Evolutionary conservation across 2,797 vertebrate species (phyloP), one percentile per base, ranked within the genome.

Genomic region (Paramormyrops hopkinsi): DNA sequence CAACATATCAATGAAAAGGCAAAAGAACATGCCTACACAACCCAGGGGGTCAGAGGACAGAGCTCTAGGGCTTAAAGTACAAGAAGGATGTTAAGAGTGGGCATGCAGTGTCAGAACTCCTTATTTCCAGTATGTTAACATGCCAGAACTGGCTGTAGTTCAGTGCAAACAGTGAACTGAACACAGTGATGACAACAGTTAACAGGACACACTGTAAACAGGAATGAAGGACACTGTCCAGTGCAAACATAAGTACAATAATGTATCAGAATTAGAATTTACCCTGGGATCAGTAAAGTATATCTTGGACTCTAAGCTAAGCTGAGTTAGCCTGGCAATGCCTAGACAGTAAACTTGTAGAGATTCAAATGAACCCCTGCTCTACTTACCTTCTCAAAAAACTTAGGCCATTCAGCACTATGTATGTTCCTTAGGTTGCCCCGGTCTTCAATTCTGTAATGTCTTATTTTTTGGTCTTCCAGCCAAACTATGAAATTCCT

Each of bases 401-500:
- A 97, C 56, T 95, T 95, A 44, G 98, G 96, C 99, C 99, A 99
- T 14, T 99, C 98, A 0, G 96, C 97, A 79, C 96, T 98, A 62
- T 97, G 97, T 91, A 99, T 98, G 94, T 99, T 99, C 89, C 99
- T 97, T 91, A 99, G 93, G 91, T 97, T 98, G 4, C 98, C 98
- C 79, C 99, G 90, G 89, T 99, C 99, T 94, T 99, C 98, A 4
- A 99, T 99, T 93, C 98, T 99, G 92, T 99, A 99, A 90, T 99
- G 98, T 89, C 99, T 92, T 88, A 99, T 97, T 93, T 99, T 99
- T 95, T 99, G 99, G 93, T 99, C 99, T 95, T 99, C 99, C 0
- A 99, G 96, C 99, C 99, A 99, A 89, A 99, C 98, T 4, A 99
- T 96, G 91, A 98, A 98, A 92, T 99, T 99, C 92, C 98, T 97